Evolutionary conservation across 2,113 vertebrate species (phyloP).

Genomic region (Gymnorhina tibicen): DNA sequence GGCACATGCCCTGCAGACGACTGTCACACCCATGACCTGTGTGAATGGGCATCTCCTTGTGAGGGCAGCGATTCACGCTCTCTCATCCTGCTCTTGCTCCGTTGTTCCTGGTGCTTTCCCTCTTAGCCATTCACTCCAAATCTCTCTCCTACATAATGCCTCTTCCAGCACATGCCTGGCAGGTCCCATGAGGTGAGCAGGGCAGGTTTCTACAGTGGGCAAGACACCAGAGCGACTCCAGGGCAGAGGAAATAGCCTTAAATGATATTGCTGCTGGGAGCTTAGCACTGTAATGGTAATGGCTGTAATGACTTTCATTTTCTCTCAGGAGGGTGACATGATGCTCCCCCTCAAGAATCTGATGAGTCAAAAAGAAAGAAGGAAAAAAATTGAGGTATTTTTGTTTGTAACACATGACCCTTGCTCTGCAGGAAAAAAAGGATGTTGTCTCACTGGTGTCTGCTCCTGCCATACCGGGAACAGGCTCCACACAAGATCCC

Average conservation of each 20-base stretch:
- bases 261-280: neutral
- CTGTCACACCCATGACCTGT: neutral
- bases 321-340: neutral
- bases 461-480: neutral
- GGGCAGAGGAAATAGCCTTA: neutral
- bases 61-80: neutral
- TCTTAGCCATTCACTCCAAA: neutral
- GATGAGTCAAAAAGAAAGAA: neutral
- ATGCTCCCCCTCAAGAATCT: neutral
- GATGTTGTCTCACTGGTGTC: neutral
- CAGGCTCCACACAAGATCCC: neutral
- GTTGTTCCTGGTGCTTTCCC: neutral
- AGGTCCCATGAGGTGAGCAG: neutral
- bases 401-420: accelerated
- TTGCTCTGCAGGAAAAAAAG: neutral
- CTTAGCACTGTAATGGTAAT: neutral
- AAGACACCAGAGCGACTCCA: neutral
- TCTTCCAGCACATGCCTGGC: neutral
- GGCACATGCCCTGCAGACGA: neutral
- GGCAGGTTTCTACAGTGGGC: neutral
- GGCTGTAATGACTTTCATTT: neutral
- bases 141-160: neutral
- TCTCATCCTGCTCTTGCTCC: neutral
- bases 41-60: neutral
- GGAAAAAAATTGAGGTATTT: neutral